phyloP scores from a whole-genome alignment of 2,113 vertebrate species.

The Gavialis gangeticus region DNA sequence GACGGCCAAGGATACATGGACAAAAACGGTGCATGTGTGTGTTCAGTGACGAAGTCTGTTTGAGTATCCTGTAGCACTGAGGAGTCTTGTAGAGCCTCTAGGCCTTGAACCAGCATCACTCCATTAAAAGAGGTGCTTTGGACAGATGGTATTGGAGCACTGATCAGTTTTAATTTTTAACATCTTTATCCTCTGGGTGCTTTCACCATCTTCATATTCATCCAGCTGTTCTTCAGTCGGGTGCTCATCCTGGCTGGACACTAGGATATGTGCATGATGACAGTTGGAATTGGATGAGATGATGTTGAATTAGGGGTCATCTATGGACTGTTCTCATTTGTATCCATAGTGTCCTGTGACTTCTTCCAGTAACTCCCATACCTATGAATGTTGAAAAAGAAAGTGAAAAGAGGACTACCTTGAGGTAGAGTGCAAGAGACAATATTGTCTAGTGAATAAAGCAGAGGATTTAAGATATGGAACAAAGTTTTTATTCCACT shows the following conservation, averaged over 20 bases:
- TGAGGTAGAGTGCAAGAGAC: not conserved
- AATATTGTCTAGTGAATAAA: not conserved
- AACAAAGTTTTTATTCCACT: not conserved
- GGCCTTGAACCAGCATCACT: not conserved
- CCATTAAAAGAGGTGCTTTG: not conserved
- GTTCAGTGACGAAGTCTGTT: not conserved
- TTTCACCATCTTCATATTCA: not conserved
- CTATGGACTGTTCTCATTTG: not conserved
- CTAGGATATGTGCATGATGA: not conserved
- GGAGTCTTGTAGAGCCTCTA: not conserved
- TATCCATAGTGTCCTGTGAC: not conserved
- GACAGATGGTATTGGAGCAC: slow-evolving; percentile 9
- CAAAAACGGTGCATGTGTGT: not conserved
- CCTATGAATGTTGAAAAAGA: not conserved
- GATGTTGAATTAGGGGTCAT: not conserved
- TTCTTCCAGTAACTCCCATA: not conserved
- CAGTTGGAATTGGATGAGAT: not conserved
- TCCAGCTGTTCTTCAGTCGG: not conserved
- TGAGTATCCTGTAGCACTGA: not conserved
- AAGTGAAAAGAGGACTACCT: not conserved
- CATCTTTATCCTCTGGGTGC: not conserved
- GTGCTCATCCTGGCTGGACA: not conserved
- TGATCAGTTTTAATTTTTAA: not conserved
- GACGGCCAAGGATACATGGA: not conserved
- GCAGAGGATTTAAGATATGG: not conserved